These are phyloP conservation scores for Agrochola litura DNA, from an alignment of 2,888 invertebrate genomes.

Conservation along the genomic window DNA sequence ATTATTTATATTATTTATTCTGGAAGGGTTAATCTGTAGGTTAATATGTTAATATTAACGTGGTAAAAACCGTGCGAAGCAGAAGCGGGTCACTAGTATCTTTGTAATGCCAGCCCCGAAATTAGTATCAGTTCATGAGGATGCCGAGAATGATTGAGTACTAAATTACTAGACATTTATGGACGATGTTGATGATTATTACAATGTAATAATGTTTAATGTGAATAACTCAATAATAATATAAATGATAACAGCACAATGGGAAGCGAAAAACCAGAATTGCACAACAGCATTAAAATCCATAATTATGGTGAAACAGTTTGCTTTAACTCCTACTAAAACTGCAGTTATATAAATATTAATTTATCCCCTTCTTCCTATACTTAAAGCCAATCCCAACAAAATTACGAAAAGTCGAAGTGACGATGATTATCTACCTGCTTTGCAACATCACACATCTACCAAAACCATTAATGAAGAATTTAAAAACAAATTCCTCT, in stretches of 20 bases:
- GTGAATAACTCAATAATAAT: conserved; percentile 15
- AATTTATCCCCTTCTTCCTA: not conserved
- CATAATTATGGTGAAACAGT: not conserved
- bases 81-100: not conserved
- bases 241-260: not conserved
- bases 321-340: not conserved
- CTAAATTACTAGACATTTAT: not conserved
- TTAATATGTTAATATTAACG: not conserved
- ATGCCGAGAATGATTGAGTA: not conserved
- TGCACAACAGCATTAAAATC: not conserved
- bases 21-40: not conserved
- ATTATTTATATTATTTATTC: not conserved
- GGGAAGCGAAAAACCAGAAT: not conserved
- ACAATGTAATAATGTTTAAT: not conserved
- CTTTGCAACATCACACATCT: not conserved
- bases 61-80: too few species aligned
- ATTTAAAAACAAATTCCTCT: conserved; percentile 3
- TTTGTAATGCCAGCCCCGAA: not conserved
- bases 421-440: not conserved
- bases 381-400: not conserved
- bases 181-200: not conserved
- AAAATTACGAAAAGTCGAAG: not conserved
- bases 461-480: conserved; percentile 6
- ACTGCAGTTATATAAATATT: not conserved
- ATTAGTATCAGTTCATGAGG: not conserved